Evolutionary conservation across 2,888 invertebrate species (phyloP), one percentile per base, ranked within the genome.

Genomic region (Diplolepis rosae): DNA sequence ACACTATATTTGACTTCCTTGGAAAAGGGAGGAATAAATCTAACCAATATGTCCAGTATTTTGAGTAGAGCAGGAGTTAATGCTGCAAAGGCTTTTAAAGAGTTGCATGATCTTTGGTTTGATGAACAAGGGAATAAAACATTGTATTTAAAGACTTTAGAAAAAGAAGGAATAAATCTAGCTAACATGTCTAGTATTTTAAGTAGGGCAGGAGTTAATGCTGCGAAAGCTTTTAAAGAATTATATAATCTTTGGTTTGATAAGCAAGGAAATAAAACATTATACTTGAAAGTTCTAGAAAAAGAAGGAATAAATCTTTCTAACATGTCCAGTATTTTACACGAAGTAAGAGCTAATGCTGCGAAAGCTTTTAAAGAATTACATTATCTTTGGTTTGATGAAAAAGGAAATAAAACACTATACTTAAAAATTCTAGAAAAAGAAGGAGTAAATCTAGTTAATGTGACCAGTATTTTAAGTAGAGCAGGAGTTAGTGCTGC

Each of bases 291-390:
- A n/a, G n/a, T n/a, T n/a, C n/a, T n/a, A n/a, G n/a, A n/a, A n/a
- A n/a, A n/a, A n/a, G n/a, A n/a, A n/a, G n/a, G n/a, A n/a, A n/a
- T n/a, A n/a, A n/a, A 50, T 35, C 56, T 78, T 48, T 5, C 66
- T 70, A 80, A 78, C 69, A 68, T 82, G 65, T 79, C 80, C 13
- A 50, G 79, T 77, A 81, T 83, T 48, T 74, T 82, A 66, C 24
- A 70, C 74, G 70, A 73, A 65, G 73, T 79, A 65, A 81, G 72
- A 48, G 6, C 39, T 18, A 68, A 69, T 35, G 76, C 79, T 76
- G 73, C 77, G 68, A 66, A 79, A 77, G 79, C 82, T 79, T 85
- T 84, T 79, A 75, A n/a, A 83, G 81, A 78, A n/a, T n/a, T n/a
- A n/a, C n/a, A n/a, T n/a, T n/a, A n/a, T n/a, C n/a, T n/a, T n/a